These are phyloP conservation scores for Alligator mississippiensis DNA, from an alignment of 2,113 vertebrate genomes.

Conservation along the genomic window DNA sequence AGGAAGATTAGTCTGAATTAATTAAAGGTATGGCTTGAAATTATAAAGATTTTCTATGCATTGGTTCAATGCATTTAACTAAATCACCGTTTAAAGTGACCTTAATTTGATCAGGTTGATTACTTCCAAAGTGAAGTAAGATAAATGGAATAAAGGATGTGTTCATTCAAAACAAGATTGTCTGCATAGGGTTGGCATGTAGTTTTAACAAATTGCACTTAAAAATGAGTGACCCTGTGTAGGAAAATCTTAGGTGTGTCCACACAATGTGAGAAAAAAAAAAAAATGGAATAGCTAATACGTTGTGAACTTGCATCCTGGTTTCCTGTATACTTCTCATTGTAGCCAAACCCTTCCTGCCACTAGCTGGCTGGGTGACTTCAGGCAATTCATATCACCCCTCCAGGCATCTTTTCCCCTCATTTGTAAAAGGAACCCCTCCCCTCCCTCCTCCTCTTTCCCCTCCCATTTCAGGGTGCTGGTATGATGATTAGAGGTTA, in stretches of 20 bases:
- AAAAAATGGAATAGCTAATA: background rate
- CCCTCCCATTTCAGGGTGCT: too few relatives aligned
- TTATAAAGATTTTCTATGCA: background rate
- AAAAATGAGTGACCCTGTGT: background rate
- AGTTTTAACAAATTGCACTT: constrained; percentile 2
- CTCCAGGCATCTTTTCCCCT: background rate
- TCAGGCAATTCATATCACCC: background rate
- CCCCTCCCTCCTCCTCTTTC: too few relatives aligned
- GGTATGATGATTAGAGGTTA: background rate
- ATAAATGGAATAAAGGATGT: constrained; percentile 20
- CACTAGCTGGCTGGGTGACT: background rate
- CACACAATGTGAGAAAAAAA: background rate
- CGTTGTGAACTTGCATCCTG: background rate
- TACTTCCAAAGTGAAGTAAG: constrained; percentile 23
- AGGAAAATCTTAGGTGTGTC: background rate
- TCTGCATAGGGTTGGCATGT: constrained; percentile 2
- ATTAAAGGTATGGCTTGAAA: constrained; percentile 12
- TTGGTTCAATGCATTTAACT: background rate
- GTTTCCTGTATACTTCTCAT: background rate
- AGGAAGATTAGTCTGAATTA: constrained; percentile 35
- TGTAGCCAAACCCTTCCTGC: background rate
- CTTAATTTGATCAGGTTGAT: constrained; percentile 32
- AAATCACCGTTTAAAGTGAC: constrained; percentile 29
- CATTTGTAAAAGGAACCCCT: background rate
- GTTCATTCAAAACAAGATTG: constrained; percentile 8